phyloP scores from a whole-genome alignment of 37 sponge, comb jelly and placozoan species.

The Crambe crambe region DNA sequence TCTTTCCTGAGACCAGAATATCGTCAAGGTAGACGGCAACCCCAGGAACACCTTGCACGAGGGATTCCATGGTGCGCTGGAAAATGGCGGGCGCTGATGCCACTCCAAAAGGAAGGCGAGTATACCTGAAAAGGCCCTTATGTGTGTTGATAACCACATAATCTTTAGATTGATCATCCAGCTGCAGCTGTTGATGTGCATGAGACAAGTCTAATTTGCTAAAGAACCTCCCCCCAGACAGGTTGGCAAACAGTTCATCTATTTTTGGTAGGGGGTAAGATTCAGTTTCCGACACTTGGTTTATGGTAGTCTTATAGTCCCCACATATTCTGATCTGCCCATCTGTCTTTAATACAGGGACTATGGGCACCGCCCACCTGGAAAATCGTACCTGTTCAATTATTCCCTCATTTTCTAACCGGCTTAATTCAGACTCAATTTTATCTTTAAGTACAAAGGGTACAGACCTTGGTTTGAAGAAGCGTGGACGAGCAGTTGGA shows the following conservation, averaged over 20 bases:
- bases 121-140: background rate
- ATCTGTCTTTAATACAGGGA: background rate
- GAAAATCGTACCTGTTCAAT: background rate
- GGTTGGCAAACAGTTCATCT: background rate
- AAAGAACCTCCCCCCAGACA: background rate
- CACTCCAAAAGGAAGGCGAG: background rate
- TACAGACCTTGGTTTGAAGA: background rate
- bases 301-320: too few species aligned
- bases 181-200: background rate
- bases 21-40: background rate
- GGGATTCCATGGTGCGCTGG: background rate
- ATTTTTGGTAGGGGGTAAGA: background rate
- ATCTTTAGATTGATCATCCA: background rate
- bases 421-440: too few species aligned
- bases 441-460: background rate
- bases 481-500: background rate
- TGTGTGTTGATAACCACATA: background rate
- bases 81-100: background rate
- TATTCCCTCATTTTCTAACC: background rate
- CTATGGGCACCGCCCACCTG: background rate
- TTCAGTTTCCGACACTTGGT: background rate
- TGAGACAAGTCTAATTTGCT: background rate
- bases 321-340: background rate
- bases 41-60: background rate
- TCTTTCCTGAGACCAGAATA: background rate